Percentiles rank a stretch among this genome's conserved stretches.
phyloP scores from a whole-genome alignment of 2,797 vertebrate species.

The Scarus forsteni region DNA sequence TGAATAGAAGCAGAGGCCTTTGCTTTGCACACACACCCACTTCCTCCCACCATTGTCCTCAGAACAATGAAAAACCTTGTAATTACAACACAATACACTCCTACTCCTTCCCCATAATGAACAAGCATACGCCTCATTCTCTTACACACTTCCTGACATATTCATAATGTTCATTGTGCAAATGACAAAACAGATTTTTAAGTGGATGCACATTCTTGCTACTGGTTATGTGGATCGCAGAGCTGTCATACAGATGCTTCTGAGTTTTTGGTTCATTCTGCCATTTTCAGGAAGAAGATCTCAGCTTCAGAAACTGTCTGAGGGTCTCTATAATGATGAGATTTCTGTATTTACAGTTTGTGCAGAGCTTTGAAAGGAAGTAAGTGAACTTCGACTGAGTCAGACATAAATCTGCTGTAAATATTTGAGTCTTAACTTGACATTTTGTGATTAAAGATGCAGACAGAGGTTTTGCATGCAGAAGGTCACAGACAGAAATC shows the following conservation, averaged over 20 bases:
- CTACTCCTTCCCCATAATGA: constrained; percentile 18
- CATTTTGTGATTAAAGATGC: too few relatives aligned
- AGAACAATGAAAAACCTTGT: constrained; percentile 7
- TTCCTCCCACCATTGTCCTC: constrained; percentile 5
- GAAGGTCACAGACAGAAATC: too few relatives aligned
- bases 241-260: constrained; percentile 8
- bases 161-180: constrained; percentile 8
- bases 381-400: background rate
- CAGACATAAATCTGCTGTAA: background rate
- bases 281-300: background rate
- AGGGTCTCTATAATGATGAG: background rate
- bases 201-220: constrained; percentile 3
- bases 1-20: background rate
- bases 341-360: background rate
- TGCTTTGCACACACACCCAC: constrained; percentile 7
- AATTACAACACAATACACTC: constrained; percentile 21
- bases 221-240: constrained; percentile 2
- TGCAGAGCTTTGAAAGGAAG: background rate
- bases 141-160: constrained; percentile 6
- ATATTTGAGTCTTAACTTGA: background rate
- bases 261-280: background rate
- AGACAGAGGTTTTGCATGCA: background rate
- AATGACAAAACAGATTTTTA: background rate
- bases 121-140: constrained; percentile 13
- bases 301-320: too few relatives aligned